Evolutionary conservation across 2,113 vertebrate species (phyloP).

Genomic region (Vidua chalybeata): DNA sequence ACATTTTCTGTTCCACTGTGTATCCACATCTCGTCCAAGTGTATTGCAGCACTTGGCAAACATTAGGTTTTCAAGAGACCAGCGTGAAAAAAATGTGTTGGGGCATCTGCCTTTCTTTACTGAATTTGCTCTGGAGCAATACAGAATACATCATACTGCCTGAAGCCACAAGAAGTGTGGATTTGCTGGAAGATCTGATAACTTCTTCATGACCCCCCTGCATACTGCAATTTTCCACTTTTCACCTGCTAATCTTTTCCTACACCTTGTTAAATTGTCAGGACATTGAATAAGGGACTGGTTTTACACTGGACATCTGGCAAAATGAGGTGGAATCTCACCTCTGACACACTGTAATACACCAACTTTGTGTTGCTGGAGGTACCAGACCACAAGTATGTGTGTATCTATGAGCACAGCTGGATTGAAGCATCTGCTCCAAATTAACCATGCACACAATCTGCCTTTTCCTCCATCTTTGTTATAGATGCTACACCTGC

Average conservation of each 20-base stretch:
- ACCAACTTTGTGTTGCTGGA: not conserved
- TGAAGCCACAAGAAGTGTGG: not conserved
- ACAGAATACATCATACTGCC: not conserved
- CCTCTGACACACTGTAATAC: not conserved
- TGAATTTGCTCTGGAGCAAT: not conserved
- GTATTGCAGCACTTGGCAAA: not conserved
- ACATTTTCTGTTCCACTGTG: not conserved
- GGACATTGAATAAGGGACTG: not conserved
- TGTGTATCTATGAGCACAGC: not conserved
- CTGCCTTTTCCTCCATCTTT: not conserved
- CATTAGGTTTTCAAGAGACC: not conserved
- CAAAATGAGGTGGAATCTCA: not conserved
- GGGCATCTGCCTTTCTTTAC: not conserved
- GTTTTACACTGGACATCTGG: not conserved
- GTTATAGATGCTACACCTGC: not conserved
- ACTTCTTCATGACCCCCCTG: fast-evolving
- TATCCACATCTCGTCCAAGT: not conserved
- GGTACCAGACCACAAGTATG: not conserved
- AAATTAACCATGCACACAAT: not conserved
- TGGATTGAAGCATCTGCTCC: not conserved
- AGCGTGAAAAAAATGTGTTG: not conserved
- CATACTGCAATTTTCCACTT: not conserved
- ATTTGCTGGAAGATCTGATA: not conserved
- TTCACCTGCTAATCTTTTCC: not conserved
- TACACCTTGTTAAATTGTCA: not conserved